Evolutionary conservation across 2,888 invertebrate species (phyloP).

Genomic region (Keiferia lycopersicella): DNA sequence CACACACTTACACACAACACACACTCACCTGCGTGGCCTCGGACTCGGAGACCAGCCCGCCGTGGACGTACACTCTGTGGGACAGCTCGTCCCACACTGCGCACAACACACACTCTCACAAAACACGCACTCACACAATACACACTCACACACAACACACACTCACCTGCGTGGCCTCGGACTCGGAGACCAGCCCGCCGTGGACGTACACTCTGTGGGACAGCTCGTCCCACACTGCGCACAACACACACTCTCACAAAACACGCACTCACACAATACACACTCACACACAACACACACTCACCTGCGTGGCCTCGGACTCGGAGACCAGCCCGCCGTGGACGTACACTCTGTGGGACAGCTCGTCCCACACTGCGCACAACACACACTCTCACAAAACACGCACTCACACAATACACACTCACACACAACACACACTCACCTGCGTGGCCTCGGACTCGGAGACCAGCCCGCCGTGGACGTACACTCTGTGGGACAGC

Average conservation of each 20-base stretch:
- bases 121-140: constrained; percentile 44
- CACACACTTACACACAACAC: constrained; percentile 94
- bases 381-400: constrained; percentile 98
- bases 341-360: constrained; percentile 90
- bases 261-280: constrained; percentile 79
- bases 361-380: constrained; percentile 90
- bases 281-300: background rate
- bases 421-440: constrained; percentile 47
- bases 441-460: constrained; percentile 86
- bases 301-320: constrained; percentile 84
- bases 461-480: constrained; percentile 96
- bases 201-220: constrained; percentile 93
- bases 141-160: constrained; percentile 62
- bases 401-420: constrained; percentile 87
- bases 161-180: constrained; percentile 94
- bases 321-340: constrained; percentile 96
- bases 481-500: constrained; percentile 89
- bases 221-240: constrained; percentile 90
- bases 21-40: constrained; percentile 79
- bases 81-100: constrained; percentile 91
- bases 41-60: constrained; percentile 93
- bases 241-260: constrained; percentile 96
- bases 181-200: constrained; percentile 94
- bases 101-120: constrained; percentile 46
- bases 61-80: constrained; percentile 93